Conservation (phyloP, 2,113 vertebrate species). For the Actinemys pallida region DNA sequence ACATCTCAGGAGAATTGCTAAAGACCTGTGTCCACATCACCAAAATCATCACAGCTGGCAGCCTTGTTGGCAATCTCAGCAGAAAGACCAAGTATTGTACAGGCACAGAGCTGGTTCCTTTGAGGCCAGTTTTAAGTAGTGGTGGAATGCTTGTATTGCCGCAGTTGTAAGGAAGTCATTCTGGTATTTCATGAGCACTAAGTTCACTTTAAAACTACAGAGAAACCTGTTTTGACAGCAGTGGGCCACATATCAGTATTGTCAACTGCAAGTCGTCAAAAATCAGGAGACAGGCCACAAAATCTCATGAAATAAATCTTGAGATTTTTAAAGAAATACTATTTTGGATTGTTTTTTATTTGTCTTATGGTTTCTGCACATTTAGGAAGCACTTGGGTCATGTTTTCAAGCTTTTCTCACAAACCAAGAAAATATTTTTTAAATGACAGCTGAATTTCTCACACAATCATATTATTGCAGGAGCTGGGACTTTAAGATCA, state of each 20-base stretch:
- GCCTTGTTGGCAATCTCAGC: background rate
- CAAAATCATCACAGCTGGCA: background rate
- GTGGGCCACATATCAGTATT: background rate
- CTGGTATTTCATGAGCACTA: background rate
- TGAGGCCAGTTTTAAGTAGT: background rate
- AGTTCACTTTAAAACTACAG: background rate
- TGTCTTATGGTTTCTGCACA: background rate
- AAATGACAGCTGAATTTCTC: background rate
- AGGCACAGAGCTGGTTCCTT: background rate
- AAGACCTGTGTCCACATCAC: background rate
- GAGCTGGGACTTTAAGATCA: too few relatives aligned
- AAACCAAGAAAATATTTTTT: background rate
- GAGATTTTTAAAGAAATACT: background rate
- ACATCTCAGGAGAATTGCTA: background rate
- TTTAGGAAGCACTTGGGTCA: background rate
- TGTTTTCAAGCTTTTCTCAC: background rate
- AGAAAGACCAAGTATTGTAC: background rate
- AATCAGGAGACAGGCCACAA: background rate
- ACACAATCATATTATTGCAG: background rate
- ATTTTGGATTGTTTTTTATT: background rate
- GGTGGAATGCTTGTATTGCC: background rate
- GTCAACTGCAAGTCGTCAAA: background rate
- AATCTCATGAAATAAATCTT: background rate
- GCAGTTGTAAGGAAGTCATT: background rate
- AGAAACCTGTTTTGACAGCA: background rate